These are phyloP conservation scores for Ladona fulva DNA, from an alignment of 1,140 invertebrate species.

Conservation along the genomic window DNA sequence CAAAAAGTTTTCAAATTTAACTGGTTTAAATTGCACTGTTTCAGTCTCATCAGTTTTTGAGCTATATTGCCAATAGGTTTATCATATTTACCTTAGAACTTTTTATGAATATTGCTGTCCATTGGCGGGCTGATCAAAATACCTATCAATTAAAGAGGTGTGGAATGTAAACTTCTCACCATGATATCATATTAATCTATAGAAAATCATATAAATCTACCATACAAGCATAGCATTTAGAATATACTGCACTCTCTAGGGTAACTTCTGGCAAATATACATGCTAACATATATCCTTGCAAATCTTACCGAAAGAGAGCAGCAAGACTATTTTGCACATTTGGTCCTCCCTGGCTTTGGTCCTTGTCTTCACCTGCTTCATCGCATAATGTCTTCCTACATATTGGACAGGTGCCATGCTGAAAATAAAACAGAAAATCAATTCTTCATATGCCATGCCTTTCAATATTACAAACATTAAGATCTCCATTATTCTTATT, in stretches of 20 bases:
- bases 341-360: constrained; percentile 27
- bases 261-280: too few species aligned
- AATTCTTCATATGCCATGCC: background rate
- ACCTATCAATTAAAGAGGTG: background rate
- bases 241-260: too few species aligned
- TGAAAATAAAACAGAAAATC: constrained; percentile 31
- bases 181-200: too few species aligned
- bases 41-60: background rate
- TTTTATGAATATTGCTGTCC: background rate
- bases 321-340: constrained; percentile 34
- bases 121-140: background rate
- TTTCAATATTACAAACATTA: background rate
- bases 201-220: too few species aligned
- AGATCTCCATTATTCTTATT: constrained; percentile 11
- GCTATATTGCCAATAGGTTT: background rate
- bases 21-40: constrained; percentile 1
- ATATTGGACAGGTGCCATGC: constrained; percentile 93
- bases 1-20: background rate
- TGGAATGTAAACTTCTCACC: background rate
- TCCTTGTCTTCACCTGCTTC: constrained; percentile 38
- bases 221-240: too few species aligned
- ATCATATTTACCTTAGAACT: background rate
- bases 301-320: constrained; percentile 38
- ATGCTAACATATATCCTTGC: background rate
- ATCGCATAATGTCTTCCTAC: constrained; percentile 66